Evolutionary conservation across 2,113 vertebrate genomes (phyloP), one percentile per base, ranked within the genome.

Genomic region (Spilogale gracilis): DNA sequence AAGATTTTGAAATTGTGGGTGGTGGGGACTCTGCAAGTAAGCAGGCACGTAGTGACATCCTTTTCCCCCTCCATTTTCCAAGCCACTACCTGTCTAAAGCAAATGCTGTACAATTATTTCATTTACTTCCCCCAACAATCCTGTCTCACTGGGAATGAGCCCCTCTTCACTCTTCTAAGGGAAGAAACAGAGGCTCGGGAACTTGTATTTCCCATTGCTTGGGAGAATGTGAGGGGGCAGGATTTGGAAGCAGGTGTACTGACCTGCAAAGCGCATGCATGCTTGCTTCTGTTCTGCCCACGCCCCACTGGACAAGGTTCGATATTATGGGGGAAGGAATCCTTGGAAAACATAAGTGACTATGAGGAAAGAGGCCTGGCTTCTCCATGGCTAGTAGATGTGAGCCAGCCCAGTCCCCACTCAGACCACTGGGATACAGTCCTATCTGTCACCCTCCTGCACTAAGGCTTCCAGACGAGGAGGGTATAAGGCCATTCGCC

Each of bases 41-140:
- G 11, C 1, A 0, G 11, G 81, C 56, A 3, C 1, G 0, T 9
- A 23, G 3, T 18, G 5, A 3, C 11, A 1, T 54, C 10, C 9
- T 18, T 32, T 16, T 18, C 10, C 11, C 12, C 17, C 21, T 25
- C 23, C 7, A 4, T 79, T 85, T 93, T 48, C 85, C 76, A 85
- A 91, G 67, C n/a, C 4, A n/a, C 83, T 9, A 60, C 9, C 58
- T 3, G 3, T 11, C 2, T 56, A 67, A 69, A 17, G 4, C 7
- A 11, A 3, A 21, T 71, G 69, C 9, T 25, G 16, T 3, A 1
- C 20, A 5, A 3, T 45, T 18, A 21, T 76, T 79, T 43, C 67
- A 16, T 30, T 65, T 21, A 27, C 25, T 78, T 61, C 48, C 73
- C 48, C 61, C 32, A 30, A 3, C 5, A 27, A 2, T 2, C 27